phyloP scores from a whole-genome alignment of 2,113 vertebrate genomes.

The Meleagris gallopavo region DNA sequence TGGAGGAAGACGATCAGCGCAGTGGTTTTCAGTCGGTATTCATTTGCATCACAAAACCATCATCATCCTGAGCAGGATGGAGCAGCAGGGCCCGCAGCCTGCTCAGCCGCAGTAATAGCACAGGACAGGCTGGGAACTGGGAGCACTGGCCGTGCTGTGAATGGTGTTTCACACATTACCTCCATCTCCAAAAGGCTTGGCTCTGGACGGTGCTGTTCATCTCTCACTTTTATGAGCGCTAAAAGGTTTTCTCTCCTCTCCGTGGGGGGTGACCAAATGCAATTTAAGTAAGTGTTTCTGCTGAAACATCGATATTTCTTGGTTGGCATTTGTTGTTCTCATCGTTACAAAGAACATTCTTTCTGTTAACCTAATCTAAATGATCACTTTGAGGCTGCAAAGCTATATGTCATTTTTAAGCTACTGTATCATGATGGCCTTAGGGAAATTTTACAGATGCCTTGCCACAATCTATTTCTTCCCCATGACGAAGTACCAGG shows the following conservation, averaged over 20 bases:
- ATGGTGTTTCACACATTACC: neutral
- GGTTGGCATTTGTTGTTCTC: neutral
- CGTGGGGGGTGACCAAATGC: neutral
- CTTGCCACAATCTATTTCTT: conserved; percentile 68
- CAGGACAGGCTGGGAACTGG: fast-evolving
- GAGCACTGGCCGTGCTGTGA: neutral
- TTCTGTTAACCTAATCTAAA: conserved; percentile 21
- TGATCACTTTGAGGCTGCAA: neutral
- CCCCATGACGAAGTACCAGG: conserved; percentile 9
- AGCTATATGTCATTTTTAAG: neutral
- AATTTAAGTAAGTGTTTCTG: neutral
- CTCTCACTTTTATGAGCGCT: conserved; percentile 42
- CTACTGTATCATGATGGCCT: neutral
- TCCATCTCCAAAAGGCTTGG: neutral
- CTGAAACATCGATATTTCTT: neutral
- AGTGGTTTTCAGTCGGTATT: neutral
- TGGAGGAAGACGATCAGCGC: neutral
- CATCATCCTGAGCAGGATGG: neutral
- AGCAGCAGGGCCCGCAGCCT: neutral
- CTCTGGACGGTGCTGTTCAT: neutral
- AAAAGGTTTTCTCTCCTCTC: conserved; percentile 43
- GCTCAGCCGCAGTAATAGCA: neutral
- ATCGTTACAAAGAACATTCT: neutral
- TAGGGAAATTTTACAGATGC: conserved; percentile 56
- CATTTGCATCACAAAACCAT: conserved; percentile 18